A percentile compares a stretch with the other conserved stretches of the same genome.
These are phyloP conservation scores for Noctua fimbriata DNA, from an alignment of 2,888 invertebrate genomes.

Conservation along the genomic window DNA sequence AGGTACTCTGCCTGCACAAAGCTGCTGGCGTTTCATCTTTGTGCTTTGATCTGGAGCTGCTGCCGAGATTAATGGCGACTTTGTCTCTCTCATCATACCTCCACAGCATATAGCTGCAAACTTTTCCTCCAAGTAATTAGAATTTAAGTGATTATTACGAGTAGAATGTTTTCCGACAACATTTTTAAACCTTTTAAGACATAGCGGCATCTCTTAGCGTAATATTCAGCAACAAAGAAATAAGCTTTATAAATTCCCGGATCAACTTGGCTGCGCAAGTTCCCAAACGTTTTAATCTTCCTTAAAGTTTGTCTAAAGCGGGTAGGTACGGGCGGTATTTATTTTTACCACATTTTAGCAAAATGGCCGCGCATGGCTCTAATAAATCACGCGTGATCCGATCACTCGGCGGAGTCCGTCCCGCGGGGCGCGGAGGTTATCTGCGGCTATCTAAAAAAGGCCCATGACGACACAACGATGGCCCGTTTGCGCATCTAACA, in stretches of 20 bases:
- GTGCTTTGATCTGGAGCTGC: slow-evolving; percentile 67
- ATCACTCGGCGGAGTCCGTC: slow-evolving; percentile 65
- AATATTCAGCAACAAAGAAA: slow-evolving; percentile 50
- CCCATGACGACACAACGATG: slow-evolving; percentile 65
- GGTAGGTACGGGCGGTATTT: slow-evolving; percentile 48
- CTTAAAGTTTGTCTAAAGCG: slow-evolving; percentile 53
- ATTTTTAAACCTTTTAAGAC: slow-evolving; percentile 33
- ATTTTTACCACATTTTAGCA: slow-evolving; percentile 64
- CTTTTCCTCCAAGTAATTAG: slow-evolving; percentile 31
- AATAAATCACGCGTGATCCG: slow-evolving; percentile 73
- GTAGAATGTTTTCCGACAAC: slow-evolving; percentile 5
- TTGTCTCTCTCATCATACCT: slow-evolving; percentile 47
- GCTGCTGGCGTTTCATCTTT: slow-evolving; percentile 68
- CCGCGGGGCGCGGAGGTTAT: slow-evolving; percentile 66
- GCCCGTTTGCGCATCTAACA: slow-evolving; percentile 50
- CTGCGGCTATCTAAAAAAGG: slow-evolving; percentile 73
- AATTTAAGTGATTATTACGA: slow-evolving; percentile 7
- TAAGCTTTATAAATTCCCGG: slow-evolving; percentile 52
- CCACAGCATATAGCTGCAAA: slow-evolving; percentile 24
- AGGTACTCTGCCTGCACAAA: slow-evolving; percentile 59
- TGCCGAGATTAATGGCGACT: slow-evolving; percentile 66
- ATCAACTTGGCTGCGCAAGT: slow-evolving; percentile 49
- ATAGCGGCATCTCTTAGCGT: slow-evolving; percentile 32
- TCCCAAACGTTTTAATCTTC: slow-evolving; percentile 59
- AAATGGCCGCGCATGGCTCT: slow-evolving; percentile 57